These are phyloP conservation scores for Amblyopsis rosae DNA, from an alignment of 2,113 vertebrate species.

Conservation along the genomic window DNA sequence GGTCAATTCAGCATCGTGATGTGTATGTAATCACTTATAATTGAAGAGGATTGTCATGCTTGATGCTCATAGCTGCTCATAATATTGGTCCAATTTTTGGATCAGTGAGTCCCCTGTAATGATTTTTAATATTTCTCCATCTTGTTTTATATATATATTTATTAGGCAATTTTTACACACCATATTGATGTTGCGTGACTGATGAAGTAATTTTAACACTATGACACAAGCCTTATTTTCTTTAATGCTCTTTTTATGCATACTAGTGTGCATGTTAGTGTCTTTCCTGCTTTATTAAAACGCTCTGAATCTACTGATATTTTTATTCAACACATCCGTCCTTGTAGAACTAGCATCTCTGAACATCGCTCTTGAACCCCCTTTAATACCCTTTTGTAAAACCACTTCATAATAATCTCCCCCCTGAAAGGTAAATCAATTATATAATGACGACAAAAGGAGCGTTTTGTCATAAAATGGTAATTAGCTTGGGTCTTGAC, in stretches of 20 bases:
- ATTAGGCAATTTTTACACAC: background rate
- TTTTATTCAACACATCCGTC: too few relatives aligned
- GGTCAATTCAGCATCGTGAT: slow-evolving; percentile 49
- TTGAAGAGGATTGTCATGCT: slow-evolving; percentile 31
- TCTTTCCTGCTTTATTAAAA: background rate
- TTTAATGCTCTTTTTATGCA: background rate
- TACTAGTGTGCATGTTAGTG: background rate
- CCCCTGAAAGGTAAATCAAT: slow-evolving; percentile 82
- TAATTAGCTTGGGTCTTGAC: slow-evolving; percentile 89
- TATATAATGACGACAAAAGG: slow-evolving; percentile 79
- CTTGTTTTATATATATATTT: background rate
- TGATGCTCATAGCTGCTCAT: slow-evolving; percentile 24
- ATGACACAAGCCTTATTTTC: slow-evolving; percentile 6
- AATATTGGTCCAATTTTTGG: slow-evolving; percentile 13
- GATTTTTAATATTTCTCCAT: slow-evolving; percentile 19
- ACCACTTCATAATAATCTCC: slow-evolving; percentile 73
- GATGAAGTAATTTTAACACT: background rate
- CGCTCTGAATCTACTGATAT: too few relatives aligned
- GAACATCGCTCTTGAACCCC: slow-evolving; percentile 4
- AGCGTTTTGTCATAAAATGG: slow-evolving; percentile 80
- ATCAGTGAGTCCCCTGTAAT: slow-evolving; percentile 20
- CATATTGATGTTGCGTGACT: background rate
- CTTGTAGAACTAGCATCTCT: too few relatives aligned
- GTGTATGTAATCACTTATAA: slow-evolving; percentile 44
- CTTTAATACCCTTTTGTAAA: slow-evolving; percentile 47